These are phyloP conservation scores for Drosophila mayaguana DNA, from an alignment of 2,888 invertebrate species.

Conservation along the genomic window DNA sequence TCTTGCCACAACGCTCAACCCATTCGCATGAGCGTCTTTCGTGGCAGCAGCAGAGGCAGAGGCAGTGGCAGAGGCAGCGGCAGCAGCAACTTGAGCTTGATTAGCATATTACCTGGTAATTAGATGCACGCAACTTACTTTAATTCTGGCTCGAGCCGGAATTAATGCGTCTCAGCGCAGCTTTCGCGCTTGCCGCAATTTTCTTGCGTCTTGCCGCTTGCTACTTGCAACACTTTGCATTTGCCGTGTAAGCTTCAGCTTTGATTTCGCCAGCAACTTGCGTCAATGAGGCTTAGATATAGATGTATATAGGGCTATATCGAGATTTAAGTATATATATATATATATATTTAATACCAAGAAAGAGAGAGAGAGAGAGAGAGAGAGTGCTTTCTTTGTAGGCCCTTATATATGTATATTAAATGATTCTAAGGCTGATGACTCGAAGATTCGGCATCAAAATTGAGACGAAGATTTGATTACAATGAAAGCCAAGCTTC, in stretches of 20 bases:
- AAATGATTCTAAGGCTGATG: no score
- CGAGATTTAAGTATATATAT: no score
- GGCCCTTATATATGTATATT: no score
- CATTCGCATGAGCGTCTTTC: conserved; percentile 3
- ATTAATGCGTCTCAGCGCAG: conserved; percentile 37
- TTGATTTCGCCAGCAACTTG: background rate
- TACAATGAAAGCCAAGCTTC: no score
- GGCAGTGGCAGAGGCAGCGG: background rate
- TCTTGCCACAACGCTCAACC: background rate
- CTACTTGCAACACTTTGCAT: conserved; percentile 9
- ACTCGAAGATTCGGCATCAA: no score
- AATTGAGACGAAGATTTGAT: no score
- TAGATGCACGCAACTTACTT: conserved; percentile 80
- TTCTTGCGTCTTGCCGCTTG: no score
- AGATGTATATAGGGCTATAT: no score
- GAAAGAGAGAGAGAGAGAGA: no score
- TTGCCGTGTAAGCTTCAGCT: conserved; percentile 10
- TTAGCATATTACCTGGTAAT: conserved; percentile 82
- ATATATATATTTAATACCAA: no score
- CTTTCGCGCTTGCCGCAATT: conserved; percentile 58
- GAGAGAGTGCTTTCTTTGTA: no score
- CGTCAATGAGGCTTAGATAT: background rate
- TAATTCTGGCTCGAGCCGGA: conserved; percentile 70
- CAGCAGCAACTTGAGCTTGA: conserved; percentile 47
- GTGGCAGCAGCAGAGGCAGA: conserved; percentile 41